Conservation (phyloP, 2,797 vertebrate species). For the Melanotaenia nigrans region DNA sequence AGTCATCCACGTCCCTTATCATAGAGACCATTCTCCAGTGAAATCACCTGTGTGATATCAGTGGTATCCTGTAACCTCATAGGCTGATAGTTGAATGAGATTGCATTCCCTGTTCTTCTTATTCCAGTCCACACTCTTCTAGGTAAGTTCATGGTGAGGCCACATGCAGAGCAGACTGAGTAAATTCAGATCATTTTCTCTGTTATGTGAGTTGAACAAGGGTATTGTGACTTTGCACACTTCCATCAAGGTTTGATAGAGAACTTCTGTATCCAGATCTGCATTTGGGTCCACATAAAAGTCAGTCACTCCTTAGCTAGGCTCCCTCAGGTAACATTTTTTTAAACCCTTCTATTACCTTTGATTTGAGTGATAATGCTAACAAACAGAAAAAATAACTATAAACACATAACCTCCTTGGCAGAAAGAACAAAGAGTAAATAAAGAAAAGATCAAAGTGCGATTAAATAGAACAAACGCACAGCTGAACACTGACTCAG, state of each 20-base stretch:
- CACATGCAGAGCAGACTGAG: slow-evolving; percentile 11
- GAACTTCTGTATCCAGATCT: background rate
- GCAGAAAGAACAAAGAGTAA: background rate
- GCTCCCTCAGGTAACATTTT: background rate
- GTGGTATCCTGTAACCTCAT: slow-evolving; percentile 52
- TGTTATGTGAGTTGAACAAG: slow-evolving; percentile 11
- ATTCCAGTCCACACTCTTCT: slow-evolving; percentile 35
- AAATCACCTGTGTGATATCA: slow-evolving; percentile 61
- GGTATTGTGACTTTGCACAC: background rate
- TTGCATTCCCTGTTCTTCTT: slow-evolving; percentile 42
- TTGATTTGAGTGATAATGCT: background rate
- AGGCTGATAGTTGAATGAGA: slow-evolving; percentile 38
- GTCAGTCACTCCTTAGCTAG: background rate
- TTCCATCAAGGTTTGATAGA: background rate
- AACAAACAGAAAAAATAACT: background rate
- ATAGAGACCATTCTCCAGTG: slow-evolving; percentile 36
- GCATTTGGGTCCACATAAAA: background rate
- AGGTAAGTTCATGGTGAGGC: slow-evolving; percentile 37
- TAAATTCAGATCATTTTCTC: slow-evolving; percentile 5
- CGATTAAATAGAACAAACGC: slow-evolving; percentile 17
- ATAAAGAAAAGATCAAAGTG: background rate
- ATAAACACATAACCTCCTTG: background rate
- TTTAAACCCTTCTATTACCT: background rate
- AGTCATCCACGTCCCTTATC: slow-evolving; percentile 29
- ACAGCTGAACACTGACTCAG: slow-evolving; percentile 17